A percentile compares a stretch with the other conserved stretches of the same genome.
Conservation (phyloP, 1,140 invertebrate genomes). For the Drosophila sturtevanti region DNA sequence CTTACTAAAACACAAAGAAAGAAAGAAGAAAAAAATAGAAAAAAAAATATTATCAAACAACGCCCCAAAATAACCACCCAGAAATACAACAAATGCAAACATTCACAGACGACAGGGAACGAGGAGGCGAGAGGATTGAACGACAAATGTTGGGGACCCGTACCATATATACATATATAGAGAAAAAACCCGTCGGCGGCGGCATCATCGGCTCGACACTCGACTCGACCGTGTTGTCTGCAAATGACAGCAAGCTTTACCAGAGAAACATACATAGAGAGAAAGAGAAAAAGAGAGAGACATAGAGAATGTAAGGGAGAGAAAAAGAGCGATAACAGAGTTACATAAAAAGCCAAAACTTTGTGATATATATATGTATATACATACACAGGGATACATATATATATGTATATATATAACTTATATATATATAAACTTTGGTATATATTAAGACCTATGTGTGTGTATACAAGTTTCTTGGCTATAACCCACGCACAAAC, state of each 20-base stretch:
- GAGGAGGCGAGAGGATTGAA: not conserved
- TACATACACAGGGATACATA: slow-evolving; percentile 31
- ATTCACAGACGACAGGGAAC: slow-evolving; percentile 30
- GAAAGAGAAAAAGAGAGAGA: not conserved
- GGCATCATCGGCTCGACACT: slow-evolving; percentile 55
- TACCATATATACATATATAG: slow-evolving; percentile 8
- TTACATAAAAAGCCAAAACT: slow-evolving; percentile 77
- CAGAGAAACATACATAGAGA: not conserved
- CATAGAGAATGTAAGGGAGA: not conserved
- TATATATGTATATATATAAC: slow-evolving; percentile 34
- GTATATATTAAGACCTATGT: slow-evolving; percentile 28
- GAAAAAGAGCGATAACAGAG: not conserved
- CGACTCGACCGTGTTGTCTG: slow-evolving; percentile 47
- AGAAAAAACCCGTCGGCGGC: slow-evolving; percentile 61
- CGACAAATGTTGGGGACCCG: not conserved
- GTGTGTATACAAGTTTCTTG: slow-evolving; percentile 60
- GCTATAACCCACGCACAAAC: slow-evolving; percentile 66
- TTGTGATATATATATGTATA: slow-evolving; percentile 34
- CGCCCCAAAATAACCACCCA: slow-evolving; percentile 64
- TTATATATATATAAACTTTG: slow-evolving; percentile 20
- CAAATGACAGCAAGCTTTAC: slow-evolving; percentile 78
- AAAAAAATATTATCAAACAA: slow-evolving; percentile 54
- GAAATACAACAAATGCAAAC: slow-evolving; percentile 35
- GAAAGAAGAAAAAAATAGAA: not conserved
- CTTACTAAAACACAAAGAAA: not conserved